Conservation (phyloP, 2,797 vertebrate genomes). For the Danio jaintianensis region DNA sequence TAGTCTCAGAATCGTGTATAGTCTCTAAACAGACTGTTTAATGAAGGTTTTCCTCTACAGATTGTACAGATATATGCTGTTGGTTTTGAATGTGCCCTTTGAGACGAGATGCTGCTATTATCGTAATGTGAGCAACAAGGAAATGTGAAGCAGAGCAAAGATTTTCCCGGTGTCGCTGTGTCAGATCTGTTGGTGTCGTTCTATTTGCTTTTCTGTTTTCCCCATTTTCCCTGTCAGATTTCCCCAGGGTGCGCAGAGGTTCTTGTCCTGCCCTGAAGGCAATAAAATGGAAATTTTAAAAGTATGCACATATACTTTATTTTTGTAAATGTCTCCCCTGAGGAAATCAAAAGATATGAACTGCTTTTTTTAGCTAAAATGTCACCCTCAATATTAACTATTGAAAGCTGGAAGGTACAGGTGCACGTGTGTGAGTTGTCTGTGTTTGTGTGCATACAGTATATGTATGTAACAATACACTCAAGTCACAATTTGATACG, state of each 20-base stretch:
- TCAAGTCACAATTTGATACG: too few species aligned
- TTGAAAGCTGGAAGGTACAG: neutral
- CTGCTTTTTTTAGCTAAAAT: neutral
- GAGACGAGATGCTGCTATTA: neutral
- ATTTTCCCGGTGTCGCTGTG: neutral
- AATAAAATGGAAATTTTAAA: slow-evolving; percentile 30
- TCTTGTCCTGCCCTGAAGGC: slow-evolving; percentile 17
- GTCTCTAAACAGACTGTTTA: neutral
- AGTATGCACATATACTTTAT: slow-evolving; percentile 21
- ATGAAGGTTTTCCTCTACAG: neutral
- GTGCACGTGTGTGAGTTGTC: neutral
- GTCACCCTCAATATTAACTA: neutral
- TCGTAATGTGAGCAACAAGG: neutral
- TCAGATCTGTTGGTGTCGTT: neutral
- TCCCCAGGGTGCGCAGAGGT: slow-evolving; percentile 1
- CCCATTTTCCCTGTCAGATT: slow-evolving; percentile 7
- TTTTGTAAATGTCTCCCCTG: neutral
- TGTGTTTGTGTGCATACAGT: neutral
- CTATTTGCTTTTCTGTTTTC: slow-evolving; percentile 16
- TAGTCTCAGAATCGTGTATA: neutral
- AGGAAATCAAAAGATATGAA: slow-evolving; percentile 19
- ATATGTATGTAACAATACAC: neutral
- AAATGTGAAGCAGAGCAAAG: neutral
- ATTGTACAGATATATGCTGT: neutral
- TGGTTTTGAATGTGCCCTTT: neutral